Base-by-base conservation (phyloP, 1,140 invertebrate genomes). In the Papilio glaucus region DNA sequence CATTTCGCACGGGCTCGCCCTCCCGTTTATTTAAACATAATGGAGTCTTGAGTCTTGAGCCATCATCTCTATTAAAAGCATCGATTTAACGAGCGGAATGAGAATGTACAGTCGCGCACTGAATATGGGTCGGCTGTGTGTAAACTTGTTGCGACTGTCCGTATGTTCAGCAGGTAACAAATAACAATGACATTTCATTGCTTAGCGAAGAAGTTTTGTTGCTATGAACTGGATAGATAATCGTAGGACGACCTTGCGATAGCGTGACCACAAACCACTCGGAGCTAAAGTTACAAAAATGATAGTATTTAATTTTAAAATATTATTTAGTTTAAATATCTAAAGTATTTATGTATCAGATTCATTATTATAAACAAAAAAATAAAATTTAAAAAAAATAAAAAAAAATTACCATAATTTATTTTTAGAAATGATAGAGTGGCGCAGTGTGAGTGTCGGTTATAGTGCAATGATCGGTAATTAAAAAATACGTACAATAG, bases 51-150 rank as follows among this genome's bases (percentile, higher is more conserved):
- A 82, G 79, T 83, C 80, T 85, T 81, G 80, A 85, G 77, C 77
- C 79, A 86, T 89, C 85, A 87, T 86, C 77, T 88, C 84, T 90
- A 87, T 90, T 88, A 88, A 87, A 87, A 87, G 84, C 86, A 84
- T 87, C 82, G 85, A 87, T 86, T 86, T 85, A 87, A 87, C 86
- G 82, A 86, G 84, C 81, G 82, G 82, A 87, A 86, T 86, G 84
- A 85, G 83, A 88, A 80, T 77, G 84, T 82, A 78, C 79, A 81
- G 76, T 79, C 71, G 63, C 71, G 77, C 78, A 77, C 77, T 77
- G 82, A 88, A 88, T 88, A 90, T 88, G 82, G 85, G 84, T 86
- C 85, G 86, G 73, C 74, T 75, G 79, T 77, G n/a, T n/a, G n/a
- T n/a, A 77, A 81, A 80, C 74, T 72, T 68, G 71, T 29, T 71